Evolutionary conservation across 2,888 invertebrate species (phyloP).

Genomic region (Drepana falcataria): DNA sequence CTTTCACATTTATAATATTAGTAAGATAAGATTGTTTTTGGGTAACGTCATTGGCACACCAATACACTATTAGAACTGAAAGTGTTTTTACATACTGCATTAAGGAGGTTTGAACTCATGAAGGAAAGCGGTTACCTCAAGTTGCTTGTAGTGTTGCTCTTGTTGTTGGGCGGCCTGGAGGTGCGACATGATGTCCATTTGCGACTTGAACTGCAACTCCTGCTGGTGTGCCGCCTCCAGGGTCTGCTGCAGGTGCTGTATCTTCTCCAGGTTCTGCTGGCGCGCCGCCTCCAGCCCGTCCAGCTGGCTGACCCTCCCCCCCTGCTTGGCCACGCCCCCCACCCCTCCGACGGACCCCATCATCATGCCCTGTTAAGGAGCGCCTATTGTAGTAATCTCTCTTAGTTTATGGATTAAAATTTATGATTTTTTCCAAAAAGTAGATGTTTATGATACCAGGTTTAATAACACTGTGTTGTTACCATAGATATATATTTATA

Average conservation of each 20-base stretch:
- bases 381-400: too few species aligned
- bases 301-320: constrained; percentile 41
- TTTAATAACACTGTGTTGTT: too few species aligned
- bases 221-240: constrained; percentile 87
- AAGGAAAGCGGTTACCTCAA: constrained; percentile 67
- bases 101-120: constrained; percentile 21
- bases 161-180: constrained; percentile 88
- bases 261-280: constrained; percentile 88
- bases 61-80: too few species aligned
- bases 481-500: too few species aligned
- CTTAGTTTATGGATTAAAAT: too few species aligned
- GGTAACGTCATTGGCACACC: too few species aligned
- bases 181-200: constrained; percentile 85
- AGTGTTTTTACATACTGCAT: too few species aligned
- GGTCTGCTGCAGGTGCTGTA: constrained; percentile 85
- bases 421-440: too few species aligned
- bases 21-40: too few species aligned
- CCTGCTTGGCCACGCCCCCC: constrained; percentile 24
- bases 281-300: constrained; percentile 84
- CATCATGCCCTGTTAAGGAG: constrained; percentile 55
- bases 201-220: constrained; percentile 86
- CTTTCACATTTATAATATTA: too few species aligned
- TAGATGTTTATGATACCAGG: too few species aligned
- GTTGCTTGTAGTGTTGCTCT: constrained; percentile 87
- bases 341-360: constrained; percentile 47